Conservation (phyloP, 1,140 invertebrate species). For the Orius laevigatus region DNA sequence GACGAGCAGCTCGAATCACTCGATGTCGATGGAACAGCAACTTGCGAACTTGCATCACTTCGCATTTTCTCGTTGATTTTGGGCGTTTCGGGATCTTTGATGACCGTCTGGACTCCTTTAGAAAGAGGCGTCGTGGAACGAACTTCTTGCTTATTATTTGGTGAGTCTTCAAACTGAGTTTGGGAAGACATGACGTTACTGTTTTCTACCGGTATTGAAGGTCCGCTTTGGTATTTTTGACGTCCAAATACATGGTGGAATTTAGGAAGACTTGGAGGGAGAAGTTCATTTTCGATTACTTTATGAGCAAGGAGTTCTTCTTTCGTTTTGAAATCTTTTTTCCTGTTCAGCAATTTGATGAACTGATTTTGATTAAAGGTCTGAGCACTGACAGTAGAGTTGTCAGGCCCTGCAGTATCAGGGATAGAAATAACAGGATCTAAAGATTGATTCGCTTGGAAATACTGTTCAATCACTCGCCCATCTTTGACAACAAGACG, state of each 20-base stretch:
- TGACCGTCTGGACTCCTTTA: slow-evolving; percentile 13
- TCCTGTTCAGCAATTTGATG: slow-evolving; percentile 12
- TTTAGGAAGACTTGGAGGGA: slow-evolving; percentile 39
- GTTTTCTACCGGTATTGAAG: slow-evolving; percentile 5
- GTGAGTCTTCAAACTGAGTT: slow-evolving; percentile 5
- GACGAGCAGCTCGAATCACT: background rate
- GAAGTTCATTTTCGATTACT: slow-evolving; percentile 8
- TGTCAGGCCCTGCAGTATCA: slow-evolving; percentile 3
- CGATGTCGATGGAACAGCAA: background rate
- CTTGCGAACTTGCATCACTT: background rate
- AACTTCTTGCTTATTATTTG: background rate
- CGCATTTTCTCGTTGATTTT: background rate
- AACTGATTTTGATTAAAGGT: slow-evolving; percentile 7
- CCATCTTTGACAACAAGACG: slow-evolving; percentile 15
- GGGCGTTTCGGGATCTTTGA: slow-evolving; percentile 5
- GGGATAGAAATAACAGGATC: slow-evolving; percentile 6
- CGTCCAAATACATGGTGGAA: slow-evolving; percentile 67
- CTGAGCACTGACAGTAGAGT: background rate
- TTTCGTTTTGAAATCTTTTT: slow-evolving; percentile 13
- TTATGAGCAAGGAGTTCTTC: slow-evolving; percentile 7
- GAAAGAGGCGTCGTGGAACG: slow-evolving; percentile 2
- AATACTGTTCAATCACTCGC: slow-evolving; percentile 14
- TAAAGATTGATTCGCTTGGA: slow-evolving; percentile 4
- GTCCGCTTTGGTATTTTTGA: slow-evolving; percentile 25
- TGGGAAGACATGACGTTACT: slow-evolving; percentile 7